Percentiles rank a stretch among this genome's conserved stretches.
These are phyloP conservation scores for Orchesella flavescens DNA, from an alignment of 2,888 invertebrate species.

Conservation along the genomic window DNA sequence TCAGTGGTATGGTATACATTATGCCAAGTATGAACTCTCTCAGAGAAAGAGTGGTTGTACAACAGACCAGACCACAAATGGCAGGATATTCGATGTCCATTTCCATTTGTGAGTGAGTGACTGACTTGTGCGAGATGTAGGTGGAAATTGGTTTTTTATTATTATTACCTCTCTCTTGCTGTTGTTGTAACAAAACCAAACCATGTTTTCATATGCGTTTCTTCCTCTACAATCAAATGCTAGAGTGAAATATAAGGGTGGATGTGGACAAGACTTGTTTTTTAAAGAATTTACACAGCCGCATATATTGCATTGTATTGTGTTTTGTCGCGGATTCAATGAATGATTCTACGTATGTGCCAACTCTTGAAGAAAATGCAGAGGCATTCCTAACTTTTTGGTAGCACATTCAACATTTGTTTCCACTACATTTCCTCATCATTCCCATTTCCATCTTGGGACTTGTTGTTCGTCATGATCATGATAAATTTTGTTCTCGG, in stretches of 20 bases:
- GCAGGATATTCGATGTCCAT: constrained; percentile 54
- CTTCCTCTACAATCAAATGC: too few species aligned
- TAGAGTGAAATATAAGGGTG: too few species aligned
- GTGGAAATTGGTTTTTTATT: constrained; percentile 62
- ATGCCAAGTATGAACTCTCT: constrained; percentile 28
- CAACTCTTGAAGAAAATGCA: too few species aligned
- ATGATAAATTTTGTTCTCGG: constrained; percentile 51
- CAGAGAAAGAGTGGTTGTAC: constrained; percentile 47
- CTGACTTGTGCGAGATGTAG: constrained; percentile 56
- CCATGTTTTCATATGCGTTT: too few species aligned
- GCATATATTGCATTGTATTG: too few species aligned
- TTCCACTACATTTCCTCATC: constrained; percentile 54
- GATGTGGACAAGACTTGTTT: too few species aligned
- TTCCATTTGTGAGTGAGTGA: constrained; percentile 56
- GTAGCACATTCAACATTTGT: not conserved
- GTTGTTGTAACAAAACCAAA: too few species aligned
- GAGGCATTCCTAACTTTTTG: too few species aligned
- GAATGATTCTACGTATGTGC: too few species aligned
- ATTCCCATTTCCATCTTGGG: constrained; percentile 52
- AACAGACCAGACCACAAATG: constrained; percentile 56
- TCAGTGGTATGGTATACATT: constrained; percentile 10
- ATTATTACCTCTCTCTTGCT: constrained; percentile 44
- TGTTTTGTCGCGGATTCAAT: too few species aligned
- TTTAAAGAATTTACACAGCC: too few species aligned
- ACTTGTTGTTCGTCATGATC: constrained; percentile 13